phyloP scores from a whole-genome alignment of 2,888 invertebrate genomes.

The Pammene fasciana region DNA sequence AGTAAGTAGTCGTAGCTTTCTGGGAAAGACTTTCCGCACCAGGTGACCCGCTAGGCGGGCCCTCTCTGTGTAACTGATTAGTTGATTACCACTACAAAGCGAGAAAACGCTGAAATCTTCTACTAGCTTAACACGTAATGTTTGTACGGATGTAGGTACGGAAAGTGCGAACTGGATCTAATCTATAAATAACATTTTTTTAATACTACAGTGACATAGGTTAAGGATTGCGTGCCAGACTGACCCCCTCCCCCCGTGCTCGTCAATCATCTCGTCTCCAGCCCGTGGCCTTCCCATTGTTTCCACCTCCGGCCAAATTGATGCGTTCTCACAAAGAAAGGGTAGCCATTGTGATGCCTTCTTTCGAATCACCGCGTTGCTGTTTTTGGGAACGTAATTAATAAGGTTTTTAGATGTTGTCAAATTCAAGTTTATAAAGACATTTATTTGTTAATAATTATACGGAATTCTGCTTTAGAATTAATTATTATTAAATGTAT shows the following conservation, averaged over 20 bases:
- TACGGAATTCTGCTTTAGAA: too few relatives aligned
- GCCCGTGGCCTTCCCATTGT: constrained; percentile 53
- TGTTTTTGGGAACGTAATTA: constrained; percentile 46
- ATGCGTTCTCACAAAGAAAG: constrained; percentile 62
- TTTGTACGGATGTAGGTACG: too few relatives aligned
- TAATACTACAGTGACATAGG: constrained; percentile 23
- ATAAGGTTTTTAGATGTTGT: constrained; percentile 25
- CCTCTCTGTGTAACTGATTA: too few relatives aligned
- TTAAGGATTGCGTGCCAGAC: constrained; percentile 38
- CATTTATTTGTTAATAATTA: too few relatives aligned
- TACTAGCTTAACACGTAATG: too few relatives aligned
- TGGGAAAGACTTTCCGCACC: too few relatives aligned
- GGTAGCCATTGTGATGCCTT: constrained; percentile 55
- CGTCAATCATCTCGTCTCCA: constrained; percentile 68
- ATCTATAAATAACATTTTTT: not conserved
- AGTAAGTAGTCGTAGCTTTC: too few relatives aligned
- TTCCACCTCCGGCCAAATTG: constrained; percentile 58
- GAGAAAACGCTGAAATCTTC: too few relatives aligned
- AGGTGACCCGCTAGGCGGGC: too few relatives aligned
- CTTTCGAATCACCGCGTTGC: constrained; percentile 48
- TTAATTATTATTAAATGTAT: too few relatives aligned
- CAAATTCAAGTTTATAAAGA: not conserved
- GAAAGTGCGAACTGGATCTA: too few relatives aligned
- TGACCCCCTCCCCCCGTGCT: constrained; percentile 45
- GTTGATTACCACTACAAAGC: too few relatives aligned